phyloP scores from a whole-genome alignment of 2,888 invertebrate species.

The Xylota segnis region DNA sequence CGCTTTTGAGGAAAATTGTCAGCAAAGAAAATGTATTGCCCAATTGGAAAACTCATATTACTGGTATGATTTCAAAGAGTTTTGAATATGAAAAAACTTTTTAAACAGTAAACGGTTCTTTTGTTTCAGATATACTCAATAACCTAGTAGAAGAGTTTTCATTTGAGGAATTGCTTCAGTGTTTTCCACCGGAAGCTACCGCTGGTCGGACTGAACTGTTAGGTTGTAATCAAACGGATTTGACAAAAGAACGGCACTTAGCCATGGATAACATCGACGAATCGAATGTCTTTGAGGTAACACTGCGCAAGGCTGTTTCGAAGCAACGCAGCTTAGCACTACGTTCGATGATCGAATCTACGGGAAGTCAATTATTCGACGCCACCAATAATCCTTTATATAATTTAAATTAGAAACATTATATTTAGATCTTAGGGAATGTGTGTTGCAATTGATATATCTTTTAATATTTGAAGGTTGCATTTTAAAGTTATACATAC shows the following conservation, averaged over 20 bases:
- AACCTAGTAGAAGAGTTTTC: slow-evolving; percentile 82
- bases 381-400: slow-evolving; percentile 84
- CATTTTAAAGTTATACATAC: slow-evolving; percentile 17
- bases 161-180: slow-evolving; percentile 83
- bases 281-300: slow-evolving; percentile 83
- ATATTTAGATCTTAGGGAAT: slow-evolving; percentile 33
- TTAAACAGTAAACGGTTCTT: background rate
- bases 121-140: slow-evolving; percentile 81
- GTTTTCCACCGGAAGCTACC: slow-evolving; percentile 83
- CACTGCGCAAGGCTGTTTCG: slow-evolving; percentile 85
- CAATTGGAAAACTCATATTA: slow-evolving; percentile 82
- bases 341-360: slow-evolving; percentile 86
- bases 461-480: slow-evolving; percentile 55
- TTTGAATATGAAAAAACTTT: background rate
- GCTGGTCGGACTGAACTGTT: slow-evolving; percentile 79
- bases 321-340: slow-evolving; percentile 87
- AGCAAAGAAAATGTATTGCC: slow-evolving; percentile 82
- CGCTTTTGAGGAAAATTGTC: slow-evolving; percentile 82
- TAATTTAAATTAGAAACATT: slow-evolving; percentile 79
- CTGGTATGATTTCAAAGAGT: slow-evolving; percentile 77
- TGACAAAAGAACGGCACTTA: slow-evolving; percentile 68
- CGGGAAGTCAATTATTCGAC: slow-evolving; percentile 86
- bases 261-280: slow-evolving; percentile 84
- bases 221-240: slow-evolving; percentile 57
- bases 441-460: slow-evolving; percentile 20